Base-by-base conservation (phyloP, 2,113 vertebrate genomes). In the Larimichthys polyactis region DNA sequence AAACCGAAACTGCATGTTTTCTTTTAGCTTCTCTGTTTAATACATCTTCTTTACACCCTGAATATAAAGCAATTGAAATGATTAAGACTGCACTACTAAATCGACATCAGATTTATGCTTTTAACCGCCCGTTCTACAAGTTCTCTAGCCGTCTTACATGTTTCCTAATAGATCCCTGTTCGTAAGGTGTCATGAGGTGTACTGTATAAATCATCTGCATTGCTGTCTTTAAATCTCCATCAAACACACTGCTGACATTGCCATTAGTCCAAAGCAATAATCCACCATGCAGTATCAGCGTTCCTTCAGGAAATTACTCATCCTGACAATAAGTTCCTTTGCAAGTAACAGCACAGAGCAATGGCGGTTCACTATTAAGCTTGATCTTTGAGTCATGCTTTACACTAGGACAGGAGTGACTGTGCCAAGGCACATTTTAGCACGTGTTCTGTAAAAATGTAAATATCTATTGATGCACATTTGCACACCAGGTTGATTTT, bases 311-410 rank as follows among this genome's bases (percentile, higher is more conserved):
- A 19, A 49, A 70, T 22, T 58, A 44, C 19, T 46, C 20, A 57
- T 36, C 16, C 51, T 52, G 63, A 72, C 67, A 22, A 40, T 9
- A 8, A 36, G 17, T 69, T 64, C 36, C 48, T 76, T 54, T 2
- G 0, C 57, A 52, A 44, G 43, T 70, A 69, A 63, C 11, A 19
- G 43, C 43, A 55, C 36, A 71, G 44, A 62, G 54, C 17, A n/a
- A 19, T 8, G 11, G n/a, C 0, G 2, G 15, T 15, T 6, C n/a
- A 22, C 74, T 69, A 43, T 74, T 79, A 40, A 71, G 52, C 54
- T 8, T 71, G 20, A 68, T 65, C 32, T 73, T 24, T 22, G 7
- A 70, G 54, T 70, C 46, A 58, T 64, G 29, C 44, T 27, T 70
- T 36, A 52, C 6, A 54, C 11, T 15, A 8, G 36, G 65, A 22